phyloP scores from a whole-genome alignment of 2,797 vertebrate species.

The Gambelia wislizenii region DNA sequence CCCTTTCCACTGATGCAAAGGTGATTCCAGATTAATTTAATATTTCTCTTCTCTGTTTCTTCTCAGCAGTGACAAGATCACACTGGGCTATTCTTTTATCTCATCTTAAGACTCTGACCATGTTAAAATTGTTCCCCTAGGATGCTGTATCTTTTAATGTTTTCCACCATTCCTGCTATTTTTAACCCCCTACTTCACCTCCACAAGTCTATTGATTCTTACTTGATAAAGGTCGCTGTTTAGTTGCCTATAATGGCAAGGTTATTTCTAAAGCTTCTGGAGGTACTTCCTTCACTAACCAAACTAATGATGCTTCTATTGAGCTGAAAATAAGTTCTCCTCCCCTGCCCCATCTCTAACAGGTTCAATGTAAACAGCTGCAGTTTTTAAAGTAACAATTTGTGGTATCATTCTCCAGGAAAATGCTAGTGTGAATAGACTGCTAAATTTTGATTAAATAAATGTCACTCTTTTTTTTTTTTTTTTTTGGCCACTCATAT shows the following conservation, averaged over 20 bases:
- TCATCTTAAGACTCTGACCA: not conserved
- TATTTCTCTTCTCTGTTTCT: constrained; percentile 24
- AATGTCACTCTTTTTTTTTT: not conserved
- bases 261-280: constrained; percentile 17
- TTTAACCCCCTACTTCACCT: not conserved
- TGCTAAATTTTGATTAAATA: constrained; percentile 1
- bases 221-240: constrained; percentile 1
- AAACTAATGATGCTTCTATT: not conserved
- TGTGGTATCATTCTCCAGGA: not conserved
- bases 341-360: not conserved
- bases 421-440: not conserved
- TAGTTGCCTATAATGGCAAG: constrained; percentile 13
- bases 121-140: constrained; percentile 13
- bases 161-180: not conserved
- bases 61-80: not conserved
- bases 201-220: constrained; percentile 18
- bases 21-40: constrained; percentile 33
- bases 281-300: not conserved
- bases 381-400: not conserved
- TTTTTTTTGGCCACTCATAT: not conserved
- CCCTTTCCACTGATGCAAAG: constrained; percentile 15
- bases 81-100: not conserved
- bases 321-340: not conserved
- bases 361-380: constrained; percentile 3
- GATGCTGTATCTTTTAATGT: not conserved